These are phyloP conservation scores for Nothobranchius kuhntae DNA, from an alignment of 2,113 vertebrate genomes.

Conservation along the genomic window DNA sequence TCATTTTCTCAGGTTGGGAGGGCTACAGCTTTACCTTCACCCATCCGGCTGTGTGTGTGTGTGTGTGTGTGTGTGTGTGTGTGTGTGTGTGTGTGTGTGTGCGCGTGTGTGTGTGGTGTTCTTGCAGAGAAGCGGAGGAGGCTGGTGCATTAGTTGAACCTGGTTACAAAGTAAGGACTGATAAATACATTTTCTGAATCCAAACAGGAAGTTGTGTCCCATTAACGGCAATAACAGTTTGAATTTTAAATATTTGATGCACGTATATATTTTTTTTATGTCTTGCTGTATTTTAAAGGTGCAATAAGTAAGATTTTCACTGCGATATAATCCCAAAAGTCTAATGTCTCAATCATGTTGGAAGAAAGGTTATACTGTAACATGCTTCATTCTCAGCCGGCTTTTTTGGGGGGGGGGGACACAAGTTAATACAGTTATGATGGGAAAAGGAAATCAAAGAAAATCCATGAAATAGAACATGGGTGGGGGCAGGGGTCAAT, in stretches of 20 bases:
- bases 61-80: conserved; percentile 24
- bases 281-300: too few relatives aligned
- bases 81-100: conserved; percentile 8
- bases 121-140: conserved; percentile 3
- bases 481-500: too few relatives aligned
- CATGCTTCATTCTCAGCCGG: too few relatives aligned
- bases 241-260: too few relatives aligned
- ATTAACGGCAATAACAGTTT: not conserved
- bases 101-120: conserved; percentile 27
- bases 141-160: conserved; percentile 37
- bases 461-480: too few relatives aligned
- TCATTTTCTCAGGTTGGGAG: conserved; percentile 76
- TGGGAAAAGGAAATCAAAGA: too few relatives aligned
- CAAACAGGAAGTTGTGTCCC: conserved; percentile 7
- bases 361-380: too few relatives aligned
- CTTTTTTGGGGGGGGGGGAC: too few relatives aligned
- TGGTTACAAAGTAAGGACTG: conserved; percentile 44
- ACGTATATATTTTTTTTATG: not conserved
- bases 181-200: conserved; percentile 67
- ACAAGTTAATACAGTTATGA: too few relatives aligned
- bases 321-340: too few relatives aligned
- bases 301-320: too few relatives aligned
- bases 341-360: too few relatives aligned
- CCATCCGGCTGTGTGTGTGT: conserved; percentile 34
- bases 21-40: conserved; percentile 69